Conservation (phyloP, 2,888 invertebrate genomes). For the Lasioglossum malachurum region DNA sequence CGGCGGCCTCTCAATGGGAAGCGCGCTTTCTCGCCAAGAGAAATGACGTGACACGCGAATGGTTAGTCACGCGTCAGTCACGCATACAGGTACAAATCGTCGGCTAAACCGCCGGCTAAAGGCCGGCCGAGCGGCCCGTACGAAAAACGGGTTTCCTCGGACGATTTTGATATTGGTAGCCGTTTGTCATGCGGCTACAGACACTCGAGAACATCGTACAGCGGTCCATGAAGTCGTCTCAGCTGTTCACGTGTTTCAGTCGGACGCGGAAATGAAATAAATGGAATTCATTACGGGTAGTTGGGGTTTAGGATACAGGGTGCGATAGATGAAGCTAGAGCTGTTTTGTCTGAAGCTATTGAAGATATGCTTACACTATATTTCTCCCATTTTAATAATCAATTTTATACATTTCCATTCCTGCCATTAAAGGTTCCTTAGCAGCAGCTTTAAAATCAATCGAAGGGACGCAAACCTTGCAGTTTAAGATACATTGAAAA, state of each 20-base stretch:
- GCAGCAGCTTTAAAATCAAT: neutral
- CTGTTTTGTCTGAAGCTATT: neutral
- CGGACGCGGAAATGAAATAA: neutral
- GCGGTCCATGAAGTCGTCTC: neutral
- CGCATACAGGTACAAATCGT: slow-evolving; percentile 71
- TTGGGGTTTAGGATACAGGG: no score
- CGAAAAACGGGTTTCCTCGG: slow-evolving; percentile 64
- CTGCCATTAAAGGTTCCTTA: neutral
- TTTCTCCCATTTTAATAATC: no score
- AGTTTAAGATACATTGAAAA: neutral
- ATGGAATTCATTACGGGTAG: neutral
- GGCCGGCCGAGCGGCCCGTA: slow-evolving; percentile 27
- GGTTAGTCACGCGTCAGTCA: slow-evolving; percentile 75
- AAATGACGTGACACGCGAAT: slow-evolving; percentile 74
- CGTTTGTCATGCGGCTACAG: slow-evolving; percentile 54
- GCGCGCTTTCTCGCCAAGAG: slow-evolving; percentile 63
- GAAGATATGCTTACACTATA: neutral
- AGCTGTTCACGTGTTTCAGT: neutral
- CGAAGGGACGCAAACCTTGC: neutral
- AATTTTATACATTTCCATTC: neutral
- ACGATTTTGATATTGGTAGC: slow-evolving; percentile 66
- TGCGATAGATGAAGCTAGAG: neutral
- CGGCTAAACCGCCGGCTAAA: slow-evolving; percentile 44
- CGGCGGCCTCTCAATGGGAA: slow-evolving; percentile 50
- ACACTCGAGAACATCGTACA: neutral